These are phyloP conservation scores for Corbicula japonica DNA, from an alignment of 2,888 invertebrate genomes.

Conservation along the genomic window DNA sequence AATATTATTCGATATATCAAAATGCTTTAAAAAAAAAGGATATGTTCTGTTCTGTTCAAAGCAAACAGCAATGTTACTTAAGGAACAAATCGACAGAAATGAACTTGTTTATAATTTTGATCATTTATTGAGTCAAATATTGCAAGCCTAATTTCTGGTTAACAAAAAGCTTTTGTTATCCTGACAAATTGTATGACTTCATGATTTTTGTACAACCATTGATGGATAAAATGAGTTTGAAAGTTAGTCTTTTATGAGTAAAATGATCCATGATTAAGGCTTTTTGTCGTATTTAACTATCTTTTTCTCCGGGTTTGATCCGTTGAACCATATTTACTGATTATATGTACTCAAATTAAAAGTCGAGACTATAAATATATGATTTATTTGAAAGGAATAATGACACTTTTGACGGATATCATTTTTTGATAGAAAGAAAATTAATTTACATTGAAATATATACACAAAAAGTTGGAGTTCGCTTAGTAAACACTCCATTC, in stretches of 20 bases:
- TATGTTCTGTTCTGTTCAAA: too few species aligned
- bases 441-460: constrained; percentile 47
- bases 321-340: constrained; percentile 6
- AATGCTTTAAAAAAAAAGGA: too few species aligned
- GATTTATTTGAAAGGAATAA: constrained; percentile 44
- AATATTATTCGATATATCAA: too few species aligned
- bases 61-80: too few species aligned
- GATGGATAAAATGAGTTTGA: constrained; percentile 36
- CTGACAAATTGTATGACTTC: constrained; percentile 53
- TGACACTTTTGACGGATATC: constrained; percentile 31
- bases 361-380: constrained; percentile 49
- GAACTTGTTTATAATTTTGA: background rate
- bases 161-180: constrained; percentile 30
- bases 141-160: constrained; percentile 20
- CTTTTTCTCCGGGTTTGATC: constrained; percentile 13
- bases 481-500: constrained; percentile 22
- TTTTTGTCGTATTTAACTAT: constrained; percentile 29
- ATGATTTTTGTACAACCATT: constrained; percentile 49
- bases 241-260: constrained; percentile 37
- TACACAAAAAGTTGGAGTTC: constrained; percentile 35
- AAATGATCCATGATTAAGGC: constrained; percentile 1
- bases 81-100: too few species aligned
- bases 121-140: constrained; percentile 14
- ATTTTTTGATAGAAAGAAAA: constrained; percentile 25
- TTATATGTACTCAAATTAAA: constrained; percentile 47